Evolutionary conservation across 2,888 invertebrate genomes (phyloP), one percentile per base, ranked within the genome.

Genomic region (Acanthosepion lycidas): DNA sequence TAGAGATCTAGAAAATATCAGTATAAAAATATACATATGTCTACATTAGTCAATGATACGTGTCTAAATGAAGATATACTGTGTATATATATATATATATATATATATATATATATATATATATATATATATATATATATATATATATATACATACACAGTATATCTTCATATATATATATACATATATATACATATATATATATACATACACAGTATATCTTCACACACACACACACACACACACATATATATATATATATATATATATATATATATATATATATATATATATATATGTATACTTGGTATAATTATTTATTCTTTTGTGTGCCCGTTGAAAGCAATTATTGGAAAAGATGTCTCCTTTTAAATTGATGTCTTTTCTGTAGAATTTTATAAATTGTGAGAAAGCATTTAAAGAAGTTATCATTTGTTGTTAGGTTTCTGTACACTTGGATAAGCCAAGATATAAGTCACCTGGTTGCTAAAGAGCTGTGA

Each of bases 121-220:
- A 92, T 92, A 92, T 92, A 92, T 92, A 92, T 92, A 92, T 92
- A 92, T 92, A 92, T 92, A 92, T 92, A n/a, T n/a, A n/a, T n/a
- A n/a, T n/a, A n/a, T n/a, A n/a, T n/a, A n/a, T n/a, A n/a, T n/a
- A n/a, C n/a, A n/a, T n/a, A n/a, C n/a, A n/a, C n/a, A n/a, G n/a
- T n/a, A n/a, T n/a, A n/a, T n/a, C n/a, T n/a, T n/a, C n/a, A 48
- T 48, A 92, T 92, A 92, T 92, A 92, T 92, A 92, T 92, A 92
- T 92, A 92, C 48, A 92, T 92, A 92, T 92, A 78, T 78, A 26
- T 59, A 26, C 26, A 59, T 59, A 26, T 26, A 28, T 64, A 0
- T 64, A 0, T 1, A 28, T 64, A 28, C 8, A n/a, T n/a, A n/a
- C n/a, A n/a, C n/a, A n/a, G n/a, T n/a, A n/a, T n/a, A n/a, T n/a